phyloP scores from a whole-genome alignment of 2,113 vertebrate species.

The Phalacrocorax pelagicus region DNA sequence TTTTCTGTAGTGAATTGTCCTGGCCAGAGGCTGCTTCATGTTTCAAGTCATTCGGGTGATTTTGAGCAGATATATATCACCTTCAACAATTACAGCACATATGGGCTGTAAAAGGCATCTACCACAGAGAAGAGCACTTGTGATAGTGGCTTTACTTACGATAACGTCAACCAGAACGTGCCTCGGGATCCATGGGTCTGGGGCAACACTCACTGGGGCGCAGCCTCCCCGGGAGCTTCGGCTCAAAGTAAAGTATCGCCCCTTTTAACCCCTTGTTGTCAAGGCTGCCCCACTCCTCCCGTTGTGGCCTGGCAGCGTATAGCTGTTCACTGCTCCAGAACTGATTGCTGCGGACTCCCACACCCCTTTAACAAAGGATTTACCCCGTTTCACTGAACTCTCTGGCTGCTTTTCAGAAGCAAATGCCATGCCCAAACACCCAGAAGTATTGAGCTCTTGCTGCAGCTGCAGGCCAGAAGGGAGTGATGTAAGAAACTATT shows the following conservation, averaged over 20 bases:
- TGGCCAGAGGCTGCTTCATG: background rate
- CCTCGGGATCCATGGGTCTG: background rate
- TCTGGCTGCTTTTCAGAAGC: background rate
- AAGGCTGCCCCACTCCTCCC: background rate
- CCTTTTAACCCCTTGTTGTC: background rate
- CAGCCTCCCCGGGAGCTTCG: background rate
- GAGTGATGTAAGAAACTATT: background rate
- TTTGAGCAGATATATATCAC: background rate
- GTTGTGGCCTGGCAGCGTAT: background rate
- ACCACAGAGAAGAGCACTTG: background rate
- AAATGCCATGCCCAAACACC: background rate
- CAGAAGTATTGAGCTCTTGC: background rate
- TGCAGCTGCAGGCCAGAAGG: background rate
- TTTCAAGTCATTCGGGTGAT: background rate
- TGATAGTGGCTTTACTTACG: background rate
- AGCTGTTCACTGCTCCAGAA: background rate
- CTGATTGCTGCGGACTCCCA: background rate
- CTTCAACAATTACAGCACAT: background rate
- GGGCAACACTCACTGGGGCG: background rate
- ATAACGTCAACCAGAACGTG: background rate
- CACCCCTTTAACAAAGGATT: background rate
- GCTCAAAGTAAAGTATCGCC: background rate
- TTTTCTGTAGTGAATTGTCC: rapidly evolving
- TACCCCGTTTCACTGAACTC: background rate
- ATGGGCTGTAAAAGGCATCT: background rate